Evolutionary conservation across 2,113 vertebrate species (phyloP).

Genomic region (Mionectes macconnelli): DNA sequence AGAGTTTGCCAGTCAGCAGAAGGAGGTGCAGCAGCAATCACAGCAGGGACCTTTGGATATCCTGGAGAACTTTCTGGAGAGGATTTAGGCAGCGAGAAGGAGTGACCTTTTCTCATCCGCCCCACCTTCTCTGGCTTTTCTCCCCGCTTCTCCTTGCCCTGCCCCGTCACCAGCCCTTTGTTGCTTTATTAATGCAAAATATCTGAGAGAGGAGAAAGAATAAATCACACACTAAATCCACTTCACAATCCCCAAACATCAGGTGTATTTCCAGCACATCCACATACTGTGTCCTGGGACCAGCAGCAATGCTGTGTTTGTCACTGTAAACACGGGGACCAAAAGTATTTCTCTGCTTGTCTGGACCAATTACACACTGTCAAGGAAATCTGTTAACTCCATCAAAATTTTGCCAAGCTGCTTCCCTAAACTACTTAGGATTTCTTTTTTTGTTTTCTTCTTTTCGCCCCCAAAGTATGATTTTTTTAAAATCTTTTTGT

Average conservation of each 20-base stretch:
- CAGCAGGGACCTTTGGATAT: slow-evolving; percentile 2
- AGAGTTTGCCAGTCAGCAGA: background rate
- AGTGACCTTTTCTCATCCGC: background rate
- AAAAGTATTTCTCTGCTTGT: background rate
- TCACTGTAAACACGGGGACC: background rate
- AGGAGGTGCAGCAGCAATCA: background rate
- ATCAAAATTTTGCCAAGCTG: background rate
- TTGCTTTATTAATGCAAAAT: background rate
- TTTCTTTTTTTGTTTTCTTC: background rate
- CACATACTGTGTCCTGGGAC: background rate
- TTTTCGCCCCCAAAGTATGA: background rate
- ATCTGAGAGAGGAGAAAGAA: background rate
- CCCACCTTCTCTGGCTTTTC: background rate
- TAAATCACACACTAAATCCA: background rate
- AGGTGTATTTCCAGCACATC: background rate
- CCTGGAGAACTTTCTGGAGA: background rate
- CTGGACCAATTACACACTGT: rapidly evolving
- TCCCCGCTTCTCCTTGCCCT: background rate
- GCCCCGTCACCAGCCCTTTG: background rate
- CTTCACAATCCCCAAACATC: background rate
- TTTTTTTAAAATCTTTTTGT: background rate
- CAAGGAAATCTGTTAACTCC: background rate
- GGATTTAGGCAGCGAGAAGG: background rate
- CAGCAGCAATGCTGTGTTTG: background rate
- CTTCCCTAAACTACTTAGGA: background rate